Evolutionary conservation across 1,140 invertebrate genomes (phyloP), one percentile per base, ranked within the genome.

Genomic region (Drosophila nigrodunni): DNA sequence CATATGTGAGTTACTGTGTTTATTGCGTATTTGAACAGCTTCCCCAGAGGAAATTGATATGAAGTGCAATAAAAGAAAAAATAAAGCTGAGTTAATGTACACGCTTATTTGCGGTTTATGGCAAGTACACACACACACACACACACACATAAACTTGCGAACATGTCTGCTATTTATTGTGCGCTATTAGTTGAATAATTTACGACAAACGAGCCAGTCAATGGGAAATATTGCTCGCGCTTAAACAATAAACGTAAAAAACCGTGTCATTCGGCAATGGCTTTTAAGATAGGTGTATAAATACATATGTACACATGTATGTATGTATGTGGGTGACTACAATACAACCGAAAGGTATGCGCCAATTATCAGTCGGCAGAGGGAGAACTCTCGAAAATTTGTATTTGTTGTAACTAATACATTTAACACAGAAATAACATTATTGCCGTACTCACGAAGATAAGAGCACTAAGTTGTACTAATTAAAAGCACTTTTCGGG

Each of bases 351-450:
- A 61, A 52, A 39, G 74, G 2, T 49, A 46, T 30, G 18, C 37
- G 58, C 35, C 41, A 86, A 86, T 82, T 86, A 87, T 86, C 82
- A 87, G 79, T 76, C 64, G 35, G 10, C 82, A 87, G 79, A 72
- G 55, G 35, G 10, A 69, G 50, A 37, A 37, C 34, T 30, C 30
- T 9, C 34, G 25, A 54, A 37, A 37, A 15, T 15, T 13, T 64
- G 73, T 77, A 68, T 18, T 67, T 62, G 35, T 44, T 54, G 47
- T 21, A 67, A 57, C 62, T 67, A 68, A 74, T 73, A 69, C 25
- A 69, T 69, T 69, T 50, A 74, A 87, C 83, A 87, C 76, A 85
- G 78, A 87, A 87, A 87, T 41, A 88, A 77, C 83, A 87, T 87
- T 87, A 87, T 88, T 77, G 25, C 21, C 25, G 21, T 44, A 4